Base-by-base conservation (phyloP, 2,888 invertebrate genomes). In the Furcula furcula region DNA sequence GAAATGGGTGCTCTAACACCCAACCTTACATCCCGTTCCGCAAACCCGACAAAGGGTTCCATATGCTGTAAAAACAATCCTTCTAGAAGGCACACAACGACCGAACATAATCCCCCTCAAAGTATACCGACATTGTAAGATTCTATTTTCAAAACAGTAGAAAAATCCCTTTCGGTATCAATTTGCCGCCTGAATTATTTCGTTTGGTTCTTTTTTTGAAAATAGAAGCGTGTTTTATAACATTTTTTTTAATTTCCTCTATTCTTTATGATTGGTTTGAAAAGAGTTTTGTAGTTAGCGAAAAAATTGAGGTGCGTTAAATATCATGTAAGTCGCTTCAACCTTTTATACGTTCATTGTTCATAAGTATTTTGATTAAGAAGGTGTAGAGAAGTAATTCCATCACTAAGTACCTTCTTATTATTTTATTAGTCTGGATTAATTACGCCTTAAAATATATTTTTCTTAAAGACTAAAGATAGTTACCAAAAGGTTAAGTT, bases 31-130 rank as follows among this genome's bases (percentile, higher is more conserved):
- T 70, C 76, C 64, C 57, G 71, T 72, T 68, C 76, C 64, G 65
- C 71, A 64, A 74, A 75, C 73, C 78, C 83, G 84, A 87, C 87
- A 88, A 88, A 86, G 83, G 81, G 79, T 76, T 79, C 55, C 52
- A 22, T 74, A 83, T 82, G 85, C 84, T 88, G 87, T 86, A 87
- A 86, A 86, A 88, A 87, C 86, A 87, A 83, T 80, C 77, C 69
- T 43, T 55, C 72, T 55, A 66, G 76, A 66, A 62, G 59, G 57
- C 63, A 57, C 45, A 59, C 55, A 62, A 63, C 62, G 65, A 52
- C 71, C 66, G 65, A 75, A 75, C 64, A 59, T 83, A 87, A 87
- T 85, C 87, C 85, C 67, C 62, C 74, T 71, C 77, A 84, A 83
- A 81, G 80, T 65, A 60, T 28, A 66, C 83, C 84, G 78, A 70